Base-by-base conservation (phyloP, 2,113 vertebrate species). In the Sigmodon hispidus region DNA sequence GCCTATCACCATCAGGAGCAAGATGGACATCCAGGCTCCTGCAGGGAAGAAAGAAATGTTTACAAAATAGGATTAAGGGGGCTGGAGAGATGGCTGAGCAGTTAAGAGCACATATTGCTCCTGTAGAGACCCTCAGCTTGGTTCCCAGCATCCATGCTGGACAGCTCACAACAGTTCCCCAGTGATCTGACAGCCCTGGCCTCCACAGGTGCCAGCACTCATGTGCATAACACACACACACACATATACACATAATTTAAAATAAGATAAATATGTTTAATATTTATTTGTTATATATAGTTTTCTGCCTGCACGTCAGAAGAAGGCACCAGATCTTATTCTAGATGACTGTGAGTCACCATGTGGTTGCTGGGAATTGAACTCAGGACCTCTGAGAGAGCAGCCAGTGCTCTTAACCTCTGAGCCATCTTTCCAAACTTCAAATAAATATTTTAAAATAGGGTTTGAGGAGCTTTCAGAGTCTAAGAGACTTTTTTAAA, bases 21-120 rank as follows among this genome's bases (percentile, higher is more conserved):
- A 91, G 50, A 93, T 59, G 59, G 40, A n/a, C 34, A 84, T 93
- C 75, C 85, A 93, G 80, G 73, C 0, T 91, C 94, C 95, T 96
- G 52, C 29, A 94, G 29, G 55, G 59, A 92, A 95, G 65, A 92
- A 88, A 96, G 43, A 92, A 87, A 96, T 43, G 0, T 57, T 63
- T 93, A 89, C 22, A 45, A 94, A 81, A 86, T 29, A 90, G 43
- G 26, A 84, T 61, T 75, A 21, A 63, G 61, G 19, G 43, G 59
- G 26, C 29, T n/a, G 36, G 61, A 40, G 79, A 40, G 80, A 40
- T 45, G 55, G 80, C 26, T 2, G n/a, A 31, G n/a, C 22, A 57
- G 34, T 24, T n/a, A 57, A n/a, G 76, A 79, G 50, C 31, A 55
- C 19, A 22, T 2, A 12, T 11, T 45, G 36, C 77, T 57, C 52